Percentiles rank a stretch among this genome's conserved stretches.
Evolutionary conservation across 2,113 vertebrate species (phyloP).

Genomic region (cattle (Bos taurus)): DNA sequence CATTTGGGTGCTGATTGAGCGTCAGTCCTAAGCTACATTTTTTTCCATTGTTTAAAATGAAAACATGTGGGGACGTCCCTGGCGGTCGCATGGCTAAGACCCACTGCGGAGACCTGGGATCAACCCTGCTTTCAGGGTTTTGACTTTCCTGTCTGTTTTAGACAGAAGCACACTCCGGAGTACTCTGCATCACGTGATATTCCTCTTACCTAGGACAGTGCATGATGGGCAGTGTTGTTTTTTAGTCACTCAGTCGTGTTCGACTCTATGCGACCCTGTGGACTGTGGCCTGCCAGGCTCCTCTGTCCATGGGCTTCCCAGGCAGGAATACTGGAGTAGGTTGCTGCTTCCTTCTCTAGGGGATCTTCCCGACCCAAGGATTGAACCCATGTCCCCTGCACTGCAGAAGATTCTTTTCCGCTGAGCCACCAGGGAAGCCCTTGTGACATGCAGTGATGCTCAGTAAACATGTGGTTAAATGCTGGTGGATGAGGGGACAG

Average conservation of each 20-base stretch:
- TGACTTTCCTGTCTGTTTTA: neutral
- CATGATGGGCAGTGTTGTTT: neutral
- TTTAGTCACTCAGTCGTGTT: neutral
- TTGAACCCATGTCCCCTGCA: neutral
- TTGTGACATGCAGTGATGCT: neutral
- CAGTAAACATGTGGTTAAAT: neutral
- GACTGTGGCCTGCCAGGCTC: neutral
- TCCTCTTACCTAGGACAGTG: neutral
- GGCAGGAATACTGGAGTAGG: neutral
- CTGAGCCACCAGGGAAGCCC: neutral
- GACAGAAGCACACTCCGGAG: neutral
- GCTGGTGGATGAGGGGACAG: neutral
- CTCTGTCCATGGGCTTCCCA: neutral
- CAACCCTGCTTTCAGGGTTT: neutral
- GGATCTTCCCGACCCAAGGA: neutral
- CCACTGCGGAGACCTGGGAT: neutral
- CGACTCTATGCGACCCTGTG: accelerated
- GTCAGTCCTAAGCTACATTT: neutral
- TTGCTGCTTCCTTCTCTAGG: neutral
- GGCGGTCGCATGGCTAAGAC: accelerated
- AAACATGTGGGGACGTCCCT: neutral
- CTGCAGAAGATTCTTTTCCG: neutral
- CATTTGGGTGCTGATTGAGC: neutral
- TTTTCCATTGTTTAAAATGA: neutral
- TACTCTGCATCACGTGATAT: neutral